Evolutionary conservation across 2,888 invertebrate species (phyloP), one percentile per base, ranked within the genome.

Genomic region (Apeira syringaria): DNA sequence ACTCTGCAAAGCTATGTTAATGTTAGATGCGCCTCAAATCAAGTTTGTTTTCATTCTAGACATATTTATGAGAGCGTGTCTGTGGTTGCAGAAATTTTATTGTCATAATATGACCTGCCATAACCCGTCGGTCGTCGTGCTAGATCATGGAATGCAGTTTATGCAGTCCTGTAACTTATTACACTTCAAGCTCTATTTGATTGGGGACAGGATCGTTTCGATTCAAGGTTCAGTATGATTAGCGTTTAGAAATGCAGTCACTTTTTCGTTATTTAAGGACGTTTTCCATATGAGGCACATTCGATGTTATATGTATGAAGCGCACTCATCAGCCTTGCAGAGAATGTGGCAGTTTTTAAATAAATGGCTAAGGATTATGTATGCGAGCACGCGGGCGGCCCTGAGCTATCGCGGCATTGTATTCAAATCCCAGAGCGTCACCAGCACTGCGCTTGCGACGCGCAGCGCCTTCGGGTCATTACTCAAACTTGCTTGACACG

Each of bases 371-470:
- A 56, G 71, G 68, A 85, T 88, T 86, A 88, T 85, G 80, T 76
- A 85, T 80, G 80, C 82, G 72, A 63, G 77, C 68, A 71, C 73
- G 72, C 78, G 67, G 76, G 80, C 81, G 82, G 80, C 78, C 77
- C 74, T 85, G 86, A 84, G 82, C 68, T 82, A 85, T 85, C 78
- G 83, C 74, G 50, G 79, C 69, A 89, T 89, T 89, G 88, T 89
- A 89, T 89, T 88, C 80, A 86, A 89, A 89, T 89, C 64, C 64
- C 53, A 57, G 62, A 68, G 73, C 80, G 77, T 79, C 83, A 78
- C 64, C 57, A 59, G 56, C 53, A 52, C 53, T 54, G 63, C 63
- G 59, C 60, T 57, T 62, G 64, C 56, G 53, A 63, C 64, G 49
- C 39, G 30, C 46, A 17, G 49, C 40, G 64, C 65, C 60, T 64